These are phyloP conservation scores for Cyphomyrus discorhynchus DNA, from an alignment of 2,113 vertebrate species.

Conservation along the genomic window DNA sequence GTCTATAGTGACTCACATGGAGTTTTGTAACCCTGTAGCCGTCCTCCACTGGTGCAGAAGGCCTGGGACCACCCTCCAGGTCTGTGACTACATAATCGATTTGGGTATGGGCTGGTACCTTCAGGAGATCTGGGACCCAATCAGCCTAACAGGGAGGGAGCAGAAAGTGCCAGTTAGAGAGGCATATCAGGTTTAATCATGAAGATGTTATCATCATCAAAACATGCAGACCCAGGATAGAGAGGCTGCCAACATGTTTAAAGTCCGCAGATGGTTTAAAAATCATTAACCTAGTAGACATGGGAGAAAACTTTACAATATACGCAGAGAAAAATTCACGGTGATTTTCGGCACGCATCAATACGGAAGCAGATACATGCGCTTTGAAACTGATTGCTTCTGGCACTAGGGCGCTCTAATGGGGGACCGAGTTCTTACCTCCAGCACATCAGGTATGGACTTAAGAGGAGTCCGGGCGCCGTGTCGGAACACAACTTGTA, in stretches of 20 bases:
- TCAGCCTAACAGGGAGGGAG: slow-evolving; percentile 59
- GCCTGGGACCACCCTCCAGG: slow-evolving; percentile 73
- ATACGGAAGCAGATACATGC: background rate
- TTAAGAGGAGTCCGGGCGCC: slow-evolving; percentile 82
- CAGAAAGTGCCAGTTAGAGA: background rate
- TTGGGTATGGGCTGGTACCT: slow-evolving; percentile 69
- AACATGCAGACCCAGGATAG: background rate
- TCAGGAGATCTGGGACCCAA: slow-evolving; percentile 70
- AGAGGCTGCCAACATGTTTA: background rate
- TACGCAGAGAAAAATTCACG: background rate
- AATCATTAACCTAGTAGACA: background rate
- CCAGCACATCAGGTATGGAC: slow-evolving; percentile 65
- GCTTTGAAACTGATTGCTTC: no score
- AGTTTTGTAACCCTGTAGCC: slow-evolving; percentile 55
- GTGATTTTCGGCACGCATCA: background rate
- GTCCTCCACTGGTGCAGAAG: slow-evolving; percentile 66
- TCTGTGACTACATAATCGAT: slow-evolving; percentile 74
- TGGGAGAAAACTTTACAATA: background rate
- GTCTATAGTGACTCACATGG: slow-evolving; percentile 46
- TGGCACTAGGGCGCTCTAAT: background rate
- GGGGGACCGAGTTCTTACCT: slow-evolving; percentile 53
- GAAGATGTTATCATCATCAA: background rate
- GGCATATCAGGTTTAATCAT: background rate
- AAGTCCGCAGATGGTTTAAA: background rate
- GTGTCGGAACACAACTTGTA: slow-evolving; percentile 80